phyloP scores from a whole-genome alignment of 2,888 invertebrate genomes.

The Acanthosepion esculentum region DNA sequence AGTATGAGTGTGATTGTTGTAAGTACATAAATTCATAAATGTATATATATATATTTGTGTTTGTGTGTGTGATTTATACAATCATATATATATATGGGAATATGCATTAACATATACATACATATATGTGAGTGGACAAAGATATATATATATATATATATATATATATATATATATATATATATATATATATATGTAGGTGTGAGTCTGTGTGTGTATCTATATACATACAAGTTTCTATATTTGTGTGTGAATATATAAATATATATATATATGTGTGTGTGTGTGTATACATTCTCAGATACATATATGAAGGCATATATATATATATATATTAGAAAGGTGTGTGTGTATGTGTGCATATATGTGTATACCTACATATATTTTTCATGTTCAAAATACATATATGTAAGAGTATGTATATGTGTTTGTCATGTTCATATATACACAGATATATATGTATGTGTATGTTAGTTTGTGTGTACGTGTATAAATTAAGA shows the following conservation, averaged over 20 bases:
- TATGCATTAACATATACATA: too few relatives aligned
- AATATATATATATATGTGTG: background rate
- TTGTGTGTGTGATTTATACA: too few relatives aligned
- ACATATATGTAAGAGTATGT: background rate
- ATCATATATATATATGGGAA: too few relatives aligned
- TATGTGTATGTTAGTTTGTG: background rate
- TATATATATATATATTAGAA: conserved; percentile 1
- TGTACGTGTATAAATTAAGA: background rate
- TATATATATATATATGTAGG: background rate
- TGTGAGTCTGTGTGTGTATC: background rate
- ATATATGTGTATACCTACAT: background rate
- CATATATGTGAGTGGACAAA: too few relatives aligned
- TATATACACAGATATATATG: background rate
- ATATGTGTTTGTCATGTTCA: background rate
- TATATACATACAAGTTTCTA: too few relatives aligned
- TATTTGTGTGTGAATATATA: background rate
- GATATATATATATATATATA: background rate
- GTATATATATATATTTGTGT: too few relatives aligned
- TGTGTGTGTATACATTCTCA: background rate
- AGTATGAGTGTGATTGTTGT: too few relatives aligned
- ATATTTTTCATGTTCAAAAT: background rate
- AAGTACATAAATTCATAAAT: too few relatives aligned
- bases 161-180: background rate
- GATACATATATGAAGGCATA: background rate
- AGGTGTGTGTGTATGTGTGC: background rate